These are phyloP conservation scores for Ectemnius lituratus DNA, from an alignment of 2,888 invertebrate genomes.

Conservation along the genomic window DNA sequence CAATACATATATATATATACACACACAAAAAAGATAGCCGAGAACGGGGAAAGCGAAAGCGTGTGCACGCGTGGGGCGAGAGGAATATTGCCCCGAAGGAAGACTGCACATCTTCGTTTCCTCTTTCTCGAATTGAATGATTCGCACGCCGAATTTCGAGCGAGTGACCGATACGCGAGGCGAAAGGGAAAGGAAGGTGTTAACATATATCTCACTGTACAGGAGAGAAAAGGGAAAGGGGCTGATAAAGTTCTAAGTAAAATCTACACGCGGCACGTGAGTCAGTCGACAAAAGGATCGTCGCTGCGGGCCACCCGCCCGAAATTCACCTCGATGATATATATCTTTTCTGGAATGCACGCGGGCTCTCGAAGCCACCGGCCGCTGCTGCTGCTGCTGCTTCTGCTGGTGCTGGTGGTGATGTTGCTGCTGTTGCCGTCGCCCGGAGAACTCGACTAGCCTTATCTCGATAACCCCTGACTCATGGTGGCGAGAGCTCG, in stretches of 20 bases:
- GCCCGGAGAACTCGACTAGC: too few relatives aligned
- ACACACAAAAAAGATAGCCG: constrained; percentile 7
- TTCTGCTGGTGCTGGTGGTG: too few relatives aligned
- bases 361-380: too few relatives aligned
- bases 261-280: not conserved
- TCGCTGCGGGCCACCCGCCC: not conserved
- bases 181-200: too few relatives aligned
- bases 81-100: constrained; percentile 43
- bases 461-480: too few relatives aligned
- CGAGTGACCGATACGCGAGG: not conserved
- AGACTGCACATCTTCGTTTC: constrained; percentile 42
- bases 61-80: constrained; percentile 5
- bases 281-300: not conserved
- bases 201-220: too few relatives aligned
- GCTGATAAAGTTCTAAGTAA: not conserved
- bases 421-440: too few relatives aligned
- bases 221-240: too few relatives aligned
- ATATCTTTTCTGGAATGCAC: too few relatives aligned
- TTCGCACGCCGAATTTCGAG: constrained; percentile 16
- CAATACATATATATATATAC: constrained; percentile 54
- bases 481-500: too few relatives aligned
- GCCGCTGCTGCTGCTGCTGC: too few relatives aligned
- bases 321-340: too few relatives aligned
- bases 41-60: constrained; percentile 1
- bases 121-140: not conserved